phyloP scores from a whole-genome alignment of 1,140 invertebrate species.

The Calliphora vicina region DNA sequence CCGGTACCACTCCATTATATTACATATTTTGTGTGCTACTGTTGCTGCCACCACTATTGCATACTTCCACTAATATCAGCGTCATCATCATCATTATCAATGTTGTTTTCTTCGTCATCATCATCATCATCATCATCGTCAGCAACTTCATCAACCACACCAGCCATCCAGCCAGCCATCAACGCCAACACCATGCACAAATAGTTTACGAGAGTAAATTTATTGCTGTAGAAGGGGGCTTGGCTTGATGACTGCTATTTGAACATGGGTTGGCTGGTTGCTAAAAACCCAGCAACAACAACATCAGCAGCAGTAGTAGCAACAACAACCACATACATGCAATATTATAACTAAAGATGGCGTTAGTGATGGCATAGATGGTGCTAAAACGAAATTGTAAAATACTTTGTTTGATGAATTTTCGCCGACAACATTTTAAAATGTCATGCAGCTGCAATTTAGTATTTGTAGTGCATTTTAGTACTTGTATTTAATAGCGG shows the following conservation, averaged over 20 bases:
- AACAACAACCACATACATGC: background rate
- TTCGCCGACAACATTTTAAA: background rate
- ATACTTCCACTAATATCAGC: background rate
- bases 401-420: background rate
- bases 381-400: background rate
- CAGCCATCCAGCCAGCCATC: background rate
- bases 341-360: background rate
- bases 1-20: background rate
- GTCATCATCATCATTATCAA: background rate
- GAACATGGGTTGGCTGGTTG: background rate
- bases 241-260: slow-evolving; percentile 26
- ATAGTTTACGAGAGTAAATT: slow-evolving; percentile 21
- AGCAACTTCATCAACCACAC: background rate
- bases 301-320: background rate
- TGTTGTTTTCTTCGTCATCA: background rate
- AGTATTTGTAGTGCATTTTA: background rate
- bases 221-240: slow-evolving; percentile 27
- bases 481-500: background rate
- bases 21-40: background rate
- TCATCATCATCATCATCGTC: background rate
- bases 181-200: slow-evolving; percentile 15
- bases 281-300: background rate
- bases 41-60: background rate
- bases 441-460: background rate
- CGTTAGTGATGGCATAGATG: background rate